Evolutionary conservation across 2,888 invertebrate species (phyloP), one percentile per base, ranked within the genome.

Genomic region (Idaea straminata): DNA sequence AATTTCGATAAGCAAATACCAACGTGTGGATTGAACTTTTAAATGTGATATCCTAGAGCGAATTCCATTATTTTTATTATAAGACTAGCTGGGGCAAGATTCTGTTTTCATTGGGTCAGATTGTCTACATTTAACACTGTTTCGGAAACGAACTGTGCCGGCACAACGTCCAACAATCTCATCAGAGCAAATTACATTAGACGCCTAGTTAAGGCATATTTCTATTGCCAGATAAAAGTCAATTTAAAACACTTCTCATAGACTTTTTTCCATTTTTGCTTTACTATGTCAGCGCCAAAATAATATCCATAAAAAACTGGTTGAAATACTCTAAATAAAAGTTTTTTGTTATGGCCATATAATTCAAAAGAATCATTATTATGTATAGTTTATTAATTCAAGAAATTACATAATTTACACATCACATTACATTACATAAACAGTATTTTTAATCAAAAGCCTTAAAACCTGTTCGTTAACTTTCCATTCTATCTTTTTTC

Each of bases 381-480:
- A 47, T 13, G 47, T 47, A 47, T 47, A 47, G 15, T 58, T 58
- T 58, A 16, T 15, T 58, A n/a, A 16, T 58, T 58, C 58, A 58
- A 58, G 15, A 58, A 58, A 59, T 59, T 59, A 59, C 10, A 59
- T 59, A 59, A 59, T 15, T 15, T 15, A 59, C 58, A 16, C 15
- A 58, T 58, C 15, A 15, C 15, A 58, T 58, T 15, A 58, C 15
- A 58, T 58, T 58, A 59, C 59, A 59, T 59, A 59, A 59, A 59
- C 6, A 59, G 34, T 16, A 16, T 25, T 59, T 13, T 59, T 25
- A 10, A 34, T 10, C 13, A 34, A 59, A 25, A 25, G 25, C 25
- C 25, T 25, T 25, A 25, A 25, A 59, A 59, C 59, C 59, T 5
- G 59, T 59, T 34, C 16, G 5, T 59, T 13, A 34, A 25, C 59